Evolutionary conservation across 2,113 vertebrate species (phyloP), one percentile per base, ranked within the genome.

Genomic region (Strix uralensis): DNA sequence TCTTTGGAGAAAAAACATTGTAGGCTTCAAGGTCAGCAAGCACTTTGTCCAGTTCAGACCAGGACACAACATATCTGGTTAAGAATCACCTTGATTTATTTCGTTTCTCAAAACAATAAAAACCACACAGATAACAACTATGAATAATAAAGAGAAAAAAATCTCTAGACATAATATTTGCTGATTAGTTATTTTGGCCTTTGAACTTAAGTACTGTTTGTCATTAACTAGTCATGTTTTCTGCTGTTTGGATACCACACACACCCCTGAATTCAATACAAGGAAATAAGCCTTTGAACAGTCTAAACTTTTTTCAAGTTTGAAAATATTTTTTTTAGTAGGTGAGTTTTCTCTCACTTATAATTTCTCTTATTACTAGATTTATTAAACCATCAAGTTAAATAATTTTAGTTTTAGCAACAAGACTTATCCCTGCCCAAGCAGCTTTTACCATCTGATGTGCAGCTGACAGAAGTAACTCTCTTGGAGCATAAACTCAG

Each of bases 271-370:
- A 92, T 65, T 90, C 88, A 88, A 8, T 52, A 46, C 49, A 86
- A 83, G 63, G 55, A 86, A 96, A 93, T 44, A 81, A 90, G 95
- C 34, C 22, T 94, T 92, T 80, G 51, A 90, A 82, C 14, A 59
- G 30, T 34, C 57, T 51, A 51, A 34, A 80, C 32, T 38, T 42
- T 54, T 59, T 80, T 79, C 4, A 7, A 36, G 19, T 32, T 49
- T 66, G 25, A 91, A 27, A 46, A 5, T 40, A 14, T 49, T n/a
- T 66, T 44, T 92, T 90, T 49, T 8, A 69, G 22, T 42, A 72
- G 27, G 30, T 21, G 8, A 57, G 52, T 54, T 52, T 80, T 72
- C 65, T 57, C n/a, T 88, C 36, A 59, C 30, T 86, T 70, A 42
- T 20, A 80, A 75, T 62, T 92, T 69, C 54, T 87, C 46, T 40